Percentiles rank a stretch among this genome's conserved stretches.
phyloP scores from a whole-genome alignment of 2,797 vertebrate genomes.

The Crax fasciolata region DNA sequence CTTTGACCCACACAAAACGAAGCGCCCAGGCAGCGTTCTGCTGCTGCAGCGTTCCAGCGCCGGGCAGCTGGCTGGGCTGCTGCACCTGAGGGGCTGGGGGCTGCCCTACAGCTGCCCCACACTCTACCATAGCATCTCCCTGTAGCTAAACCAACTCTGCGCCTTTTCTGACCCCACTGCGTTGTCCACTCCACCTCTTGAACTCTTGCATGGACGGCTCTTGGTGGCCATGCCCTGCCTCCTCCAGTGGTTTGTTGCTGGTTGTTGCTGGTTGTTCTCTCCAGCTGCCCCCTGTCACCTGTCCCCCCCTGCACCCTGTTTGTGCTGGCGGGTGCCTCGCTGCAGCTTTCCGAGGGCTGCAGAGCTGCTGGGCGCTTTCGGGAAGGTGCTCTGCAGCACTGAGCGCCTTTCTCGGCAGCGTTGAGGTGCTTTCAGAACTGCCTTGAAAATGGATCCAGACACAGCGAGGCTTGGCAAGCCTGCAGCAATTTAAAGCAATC shows the following conservation, averaged over 20 bases:
- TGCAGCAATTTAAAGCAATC: conserved; percentile 54
- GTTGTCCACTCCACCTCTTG: background rate
- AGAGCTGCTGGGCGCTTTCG: background rate
- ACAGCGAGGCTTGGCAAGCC: conserved; percentile 69
- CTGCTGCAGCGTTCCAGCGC: no score
- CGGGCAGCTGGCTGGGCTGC: no score
- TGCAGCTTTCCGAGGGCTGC: background rate
- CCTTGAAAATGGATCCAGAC: conserved; percentile 44
- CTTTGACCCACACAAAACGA: background rate
- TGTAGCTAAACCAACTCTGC: background rate
- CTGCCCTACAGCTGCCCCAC: no score
- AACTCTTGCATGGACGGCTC: background rate
- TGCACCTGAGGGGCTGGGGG: no score
- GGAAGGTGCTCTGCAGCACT: background rate
- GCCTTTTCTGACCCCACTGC: background rate
- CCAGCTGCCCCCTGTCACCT: background rate
- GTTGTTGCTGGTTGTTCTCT: background rate
- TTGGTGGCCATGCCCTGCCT: background rate
- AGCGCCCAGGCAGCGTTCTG: background rate
- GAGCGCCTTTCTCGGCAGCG: background rate
- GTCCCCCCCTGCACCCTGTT: accelerated
- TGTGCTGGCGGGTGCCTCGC: background rate
- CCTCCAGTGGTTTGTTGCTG: background rate
- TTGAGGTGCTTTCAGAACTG: conserved; percentile 47
- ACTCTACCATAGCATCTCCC: background rate